Base-by-base conservation (phyloP, 2,797 vertebrate genomes). In the Enteromius fasciolatus region DNA sequence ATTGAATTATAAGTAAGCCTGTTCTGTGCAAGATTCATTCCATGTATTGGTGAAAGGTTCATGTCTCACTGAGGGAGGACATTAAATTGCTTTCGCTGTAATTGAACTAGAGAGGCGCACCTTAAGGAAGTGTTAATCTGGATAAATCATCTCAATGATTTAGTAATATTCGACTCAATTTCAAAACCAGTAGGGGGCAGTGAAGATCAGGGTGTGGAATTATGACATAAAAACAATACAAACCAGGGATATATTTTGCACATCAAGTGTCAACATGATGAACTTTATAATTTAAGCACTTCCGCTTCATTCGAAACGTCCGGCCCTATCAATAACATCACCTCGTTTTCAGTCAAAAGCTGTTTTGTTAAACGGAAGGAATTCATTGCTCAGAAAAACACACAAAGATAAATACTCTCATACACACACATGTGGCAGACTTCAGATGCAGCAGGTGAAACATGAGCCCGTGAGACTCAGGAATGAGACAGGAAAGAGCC, bases 401-500 rank as follows among this genome's bases (percentile, higher is more conserved):
- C 46, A 78, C 36, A 83, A 50, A 85, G 57, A 81, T 59, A 81
- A 63, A 76, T 63, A 63, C 73, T 69, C 52, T 76, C 48, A 63
- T 57, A 76, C 33, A 61, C 25, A 76, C 70, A 84, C 63, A 84
- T 76, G 81, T 82, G 73, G 64, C 77, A 57, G 46, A 70, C 54
- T 78, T 69, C 78, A 81, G 73, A 82, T 46, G 69, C 73, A 39
- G 84, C 61, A 72, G 74, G 76, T 77, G 84, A 83, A 85, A 82
- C 84, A 44, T 80, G 78, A 80, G 75, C 82, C 74, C 64, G 81
- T 82, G 81, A 82, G 81, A 82, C 57, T 73, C 57, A 70, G 79
- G 75, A 81, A 81, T 78, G 74, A 85, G 69, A 77, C 83, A 82
- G 80, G 84, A 81, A 85, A 82, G 79, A 85, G 79, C 64, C 63